These are phyloP conservation scores for Diplazon laetatorius DNA, from an alignment of 2,888 invertebrate genomes.

Conservation along the genomic window DNA sequence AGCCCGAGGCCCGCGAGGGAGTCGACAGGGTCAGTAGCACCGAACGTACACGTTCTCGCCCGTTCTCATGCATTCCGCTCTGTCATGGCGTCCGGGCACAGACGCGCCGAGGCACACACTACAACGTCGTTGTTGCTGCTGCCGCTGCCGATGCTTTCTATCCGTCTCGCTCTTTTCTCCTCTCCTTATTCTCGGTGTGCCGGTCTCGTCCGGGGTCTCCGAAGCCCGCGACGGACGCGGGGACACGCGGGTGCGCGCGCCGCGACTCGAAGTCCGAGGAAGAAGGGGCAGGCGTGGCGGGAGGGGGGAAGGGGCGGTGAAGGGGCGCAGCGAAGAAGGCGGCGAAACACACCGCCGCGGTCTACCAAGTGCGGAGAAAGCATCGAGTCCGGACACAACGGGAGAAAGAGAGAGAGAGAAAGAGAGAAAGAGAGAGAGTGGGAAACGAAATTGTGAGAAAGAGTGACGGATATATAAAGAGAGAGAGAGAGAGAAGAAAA, in stretches of 20 bases:
- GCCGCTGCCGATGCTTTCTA: conserved; percentile 52
- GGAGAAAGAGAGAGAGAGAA: conserved; percentile 42
- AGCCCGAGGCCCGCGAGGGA: conserved; percentile 62
- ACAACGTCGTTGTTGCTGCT: conserved; percentile 18
- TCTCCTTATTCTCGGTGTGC: conserved; percentile 57
- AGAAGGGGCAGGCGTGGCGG: conserved; percentile 17
- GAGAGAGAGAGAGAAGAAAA: conserved; percentile 54
- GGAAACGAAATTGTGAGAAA: conserved; percentile 37
- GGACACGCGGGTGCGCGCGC: conserved; percentile 50
- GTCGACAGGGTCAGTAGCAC: conserved; percentile 79
- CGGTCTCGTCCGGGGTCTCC: conserved; percentile 51
- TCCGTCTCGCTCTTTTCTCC: conserved; percentile 58
- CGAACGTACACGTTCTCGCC: conserved; percentile 66
- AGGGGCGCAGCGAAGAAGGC: conserved; percentile 29
- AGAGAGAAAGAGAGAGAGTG: conserved; percentile 44
- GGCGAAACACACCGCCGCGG: conserved; percentile 45
- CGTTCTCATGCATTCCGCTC: conserved; percentile 82
- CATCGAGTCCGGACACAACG: conserved; percentile 35
- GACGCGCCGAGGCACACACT: conserved; percentile 70
- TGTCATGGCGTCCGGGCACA: conserved; percentile 78
- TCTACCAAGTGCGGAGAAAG: conserved; percentile 50
- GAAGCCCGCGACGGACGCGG: conserved; percentile 54
- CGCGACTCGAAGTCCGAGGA: conserved; percentile 24
- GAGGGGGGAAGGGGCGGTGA: conserved; percentile 25
- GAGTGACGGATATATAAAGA: too few species aligned